Conservation (phyloP, 1,140 invertebrate genomes). For the Eufriesea mexicana region DNA sequence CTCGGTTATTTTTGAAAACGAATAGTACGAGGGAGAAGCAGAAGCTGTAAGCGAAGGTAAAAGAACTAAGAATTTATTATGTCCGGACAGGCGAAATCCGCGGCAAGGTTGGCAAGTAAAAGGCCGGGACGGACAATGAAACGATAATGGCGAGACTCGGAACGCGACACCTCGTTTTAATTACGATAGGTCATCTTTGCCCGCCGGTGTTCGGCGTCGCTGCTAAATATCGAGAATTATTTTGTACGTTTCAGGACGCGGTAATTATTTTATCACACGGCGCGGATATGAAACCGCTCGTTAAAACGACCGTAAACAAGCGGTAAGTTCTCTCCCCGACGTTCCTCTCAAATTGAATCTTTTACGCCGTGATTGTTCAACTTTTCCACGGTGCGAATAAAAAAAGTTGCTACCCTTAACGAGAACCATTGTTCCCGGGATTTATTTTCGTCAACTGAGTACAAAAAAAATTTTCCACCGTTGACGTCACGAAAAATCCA, state of each 20-base stretch:
- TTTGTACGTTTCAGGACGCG: neutral
- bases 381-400: neutral
- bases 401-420: constrained; percentile 15
- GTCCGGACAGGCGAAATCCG: constrained; percentile 21
- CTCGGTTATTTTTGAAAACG: neutral
- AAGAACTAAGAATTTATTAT: constrained; percentile 55
- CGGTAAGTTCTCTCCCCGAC: neutral
- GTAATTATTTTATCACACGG: constrained; percentile 9
- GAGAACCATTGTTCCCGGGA: constrained; percentile 25
- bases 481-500: constrained; percentile 8
- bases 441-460: neutral
- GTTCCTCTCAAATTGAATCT: constrained; percentile 21
- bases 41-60: neutral
- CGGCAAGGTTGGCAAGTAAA: neutral
- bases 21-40: neutral
- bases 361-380: constrained; percentile 5
- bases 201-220: neutral
- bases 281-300: neutral
- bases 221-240: constrained; percentile 7
- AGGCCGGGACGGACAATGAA: constrained; percentile 27
- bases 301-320: constrained; percentile 8
- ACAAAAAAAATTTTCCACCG: neutral
- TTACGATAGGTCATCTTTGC: constrained; percentile 13
- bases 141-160: neutral
- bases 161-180: constrained; percentile 37